A percentile compares a stretch with the other conserved stretches of the same genome.
Conservation (phyloP, 2,888 invertebrate genomes). For the Noctua comes region DNA sequence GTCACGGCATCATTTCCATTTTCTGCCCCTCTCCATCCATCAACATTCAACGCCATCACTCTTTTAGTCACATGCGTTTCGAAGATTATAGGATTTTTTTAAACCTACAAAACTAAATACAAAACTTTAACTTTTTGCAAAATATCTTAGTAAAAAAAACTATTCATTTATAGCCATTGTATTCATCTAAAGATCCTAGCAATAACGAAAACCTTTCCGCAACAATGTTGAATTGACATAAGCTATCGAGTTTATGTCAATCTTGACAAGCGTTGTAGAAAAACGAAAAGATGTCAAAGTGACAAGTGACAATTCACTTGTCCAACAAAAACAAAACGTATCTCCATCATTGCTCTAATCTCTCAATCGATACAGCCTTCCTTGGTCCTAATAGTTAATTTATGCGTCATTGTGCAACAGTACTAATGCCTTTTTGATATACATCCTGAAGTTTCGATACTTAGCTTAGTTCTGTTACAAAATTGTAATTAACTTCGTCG, state of each 20-base stretch:
- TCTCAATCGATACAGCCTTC: constrained; percentile 45
- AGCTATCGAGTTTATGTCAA: neutral
- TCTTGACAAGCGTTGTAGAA: neutral
- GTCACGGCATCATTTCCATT: too few relatives aligned
- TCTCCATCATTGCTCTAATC: constrained; percentile 45
- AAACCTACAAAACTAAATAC: too few relatives aligned
- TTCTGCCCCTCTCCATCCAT: too few relatives aligned
- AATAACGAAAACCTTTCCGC: too few relatives aligned
- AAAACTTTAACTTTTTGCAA: too few relatives aligned
- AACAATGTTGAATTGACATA: neutral
- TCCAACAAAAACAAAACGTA: constrained; percentile 9
- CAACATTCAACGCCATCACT: too few relatives aligned
- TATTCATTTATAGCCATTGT: too few relatives aligned
- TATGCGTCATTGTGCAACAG: constrained; percentile 62
- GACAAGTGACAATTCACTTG: neutral
- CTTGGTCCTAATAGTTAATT: constrained; percentile 43
- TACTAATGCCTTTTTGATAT: constrained; percentile 61
- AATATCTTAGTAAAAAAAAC: too few relatives aligned
- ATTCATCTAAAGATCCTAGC: too few relatives aligned
- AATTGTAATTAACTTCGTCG: constrained; percentile 55
- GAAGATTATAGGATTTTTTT: too few relatives aligned
- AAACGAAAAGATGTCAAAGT: neutral
- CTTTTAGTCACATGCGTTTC: too few relatives aligned
- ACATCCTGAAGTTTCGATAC: constrained; percentile 60
- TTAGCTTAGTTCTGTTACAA: constrained; percentile 55